phyloP scores from a whole-genome alignment of 2,888 invertebrate species.

The Acleris holmiana region DNA sequence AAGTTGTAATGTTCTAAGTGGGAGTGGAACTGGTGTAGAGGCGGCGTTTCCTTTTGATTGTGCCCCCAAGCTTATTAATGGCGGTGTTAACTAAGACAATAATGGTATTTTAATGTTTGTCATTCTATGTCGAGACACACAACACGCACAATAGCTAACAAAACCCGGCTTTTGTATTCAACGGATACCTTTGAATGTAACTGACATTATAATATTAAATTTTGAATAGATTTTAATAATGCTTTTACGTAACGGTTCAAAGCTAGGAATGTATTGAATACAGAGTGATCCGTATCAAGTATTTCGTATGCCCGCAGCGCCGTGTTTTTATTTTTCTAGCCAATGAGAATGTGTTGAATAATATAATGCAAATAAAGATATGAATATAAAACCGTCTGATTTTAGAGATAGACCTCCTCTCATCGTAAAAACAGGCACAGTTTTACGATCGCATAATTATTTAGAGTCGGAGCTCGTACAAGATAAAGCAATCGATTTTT shows the following conservation, averaged over 20 bases:
- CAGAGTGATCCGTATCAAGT: conserved; percentile 15
- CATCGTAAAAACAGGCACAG: conserved; percentile 44
- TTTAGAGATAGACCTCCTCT: conserved; percentile 30
- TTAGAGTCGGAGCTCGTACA: conserved; percentile 48
- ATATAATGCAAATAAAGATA: conserved; percentile 34
- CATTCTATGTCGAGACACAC: conserved; percentile 49
- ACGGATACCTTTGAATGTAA: conserved; percentile 15
- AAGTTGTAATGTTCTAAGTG: conserved; percentile 60
- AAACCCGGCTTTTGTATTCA: conserved; percentile 34
- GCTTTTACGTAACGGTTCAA: conserved; percentile 15
- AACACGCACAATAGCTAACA: conserved; percentile 45
- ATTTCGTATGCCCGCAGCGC: background rate
- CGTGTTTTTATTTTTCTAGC: conserved; percentile 11
- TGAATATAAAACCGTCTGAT: conserved; percentile 30
- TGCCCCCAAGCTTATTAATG: conserved; percentile 62
- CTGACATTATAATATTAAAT: conserved; percentile 6
- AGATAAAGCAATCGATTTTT: conserved; percentile 70
- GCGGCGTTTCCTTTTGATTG: conserved; percentile 62
- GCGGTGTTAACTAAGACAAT: conserved; percentile 70
- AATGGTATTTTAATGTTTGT: conserved; percentile 69
- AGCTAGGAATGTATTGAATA: conserved; percentile 20
- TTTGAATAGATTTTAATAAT: conserved; percentile 21
- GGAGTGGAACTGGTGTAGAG: conserved; percentile 52
- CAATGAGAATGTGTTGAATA: conserved; percentile 24
- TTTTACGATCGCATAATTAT: conserved; percentile 52